phyloP scores from a whole-genome alignment of 2,888 invertebrate genomes.

The Melanostoma scalare region DNA sequence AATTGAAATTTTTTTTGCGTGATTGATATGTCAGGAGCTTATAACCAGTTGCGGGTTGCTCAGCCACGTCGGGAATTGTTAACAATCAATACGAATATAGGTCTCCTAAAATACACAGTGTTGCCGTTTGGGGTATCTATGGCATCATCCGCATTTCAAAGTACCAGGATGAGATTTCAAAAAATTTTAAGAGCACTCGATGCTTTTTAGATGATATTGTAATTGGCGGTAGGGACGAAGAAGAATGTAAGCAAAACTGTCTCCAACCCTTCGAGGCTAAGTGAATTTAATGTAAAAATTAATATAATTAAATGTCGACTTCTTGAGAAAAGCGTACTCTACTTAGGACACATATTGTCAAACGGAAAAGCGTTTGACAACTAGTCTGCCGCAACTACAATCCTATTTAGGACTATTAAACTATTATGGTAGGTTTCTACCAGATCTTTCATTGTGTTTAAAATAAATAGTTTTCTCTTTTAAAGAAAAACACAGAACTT shows the following conservation, averaged over 20 bases:
- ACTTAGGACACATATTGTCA: constrained; percentile 6
- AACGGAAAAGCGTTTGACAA: constrained; percentile 2
- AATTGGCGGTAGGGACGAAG: constrained; percentile 11
- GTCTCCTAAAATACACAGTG: constrained; percentile 13
- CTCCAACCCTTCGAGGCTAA: constrained; percentile 8
- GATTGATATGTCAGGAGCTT: constrained; percentile 26
- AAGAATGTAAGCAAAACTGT: constrained; percentile 18
- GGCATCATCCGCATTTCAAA: constrained; percentile 19
- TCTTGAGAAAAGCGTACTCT: constrained; percentile 6
- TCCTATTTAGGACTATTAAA: constrained; percentile 5
- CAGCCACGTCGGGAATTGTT: constrained; percentile 1
- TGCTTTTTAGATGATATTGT: constrained; percentile 27
- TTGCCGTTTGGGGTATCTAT: constrained; percentile 16
- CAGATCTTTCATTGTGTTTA: not conserved
- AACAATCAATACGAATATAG: constrained; percentile 20
- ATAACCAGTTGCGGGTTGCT: constrained; percentile 16
- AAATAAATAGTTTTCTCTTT: no score
- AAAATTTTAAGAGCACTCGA: constrained; percentile 11
- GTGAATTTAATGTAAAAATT: constrained; percentile 21
- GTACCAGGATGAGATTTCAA: constrained; percentile 8
- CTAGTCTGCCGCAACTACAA: not conserved
- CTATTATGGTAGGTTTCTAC: constrained; percentile 7
- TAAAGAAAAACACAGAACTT: not conserved
- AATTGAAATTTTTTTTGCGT: constrained; percentile 26
- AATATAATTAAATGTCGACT: not conserved